Evolutionary conservation across 2,113 vertebrate species (phyloP), one percentile per base, ranked within the genome.

Genomic region (Peromyscus polionotus): DNA sequence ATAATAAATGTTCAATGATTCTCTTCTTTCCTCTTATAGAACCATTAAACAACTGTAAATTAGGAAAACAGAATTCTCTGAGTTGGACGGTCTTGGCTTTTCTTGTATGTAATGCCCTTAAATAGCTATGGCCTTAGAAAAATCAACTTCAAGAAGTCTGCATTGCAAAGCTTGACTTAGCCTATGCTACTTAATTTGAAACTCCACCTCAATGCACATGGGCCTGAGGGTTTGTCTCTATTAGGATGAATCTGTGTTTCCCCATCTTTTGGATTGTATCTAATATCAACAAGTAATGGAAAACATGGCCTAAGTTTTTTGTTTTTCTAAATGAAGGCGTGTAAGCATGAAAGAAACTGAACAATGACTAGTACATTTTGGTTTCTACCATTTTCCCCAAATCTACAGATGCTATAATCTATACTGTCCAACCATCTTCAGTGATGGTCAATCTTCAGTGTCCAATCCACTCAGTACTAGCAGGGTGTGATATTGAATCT

Each of bases 271-370:
- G 9, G 5, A 68, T 28, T 57, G 0, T 45, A 39, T 75, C 19
- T 59, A 39, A 75, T 67, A 42, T 4, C 90, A 76, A 63, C 17
- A 51, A 76, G 92, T 87, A 87, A 72, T 48, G 42, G 88, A 92
- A 94, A 65, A 12, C 19, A 3, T 83, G 20, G 42, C 5, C 90
- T 45, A 61, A 31, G 36, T 72, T 94, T 94, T 92, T 59, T 13
- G 57, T 76, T 90, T 86, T 70, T 22, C 85, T 75, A 83, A 94
- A n/a, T 54, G 65, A 57, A 95, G 48, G 31, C 77, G 75, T 59
- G 3, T 75, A 81, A 89, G 20, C 72, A 85, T 51, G 17, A 90
- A 81, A 87, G 77, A 13, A 48, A 65, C 65, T 39, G 83, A 39
- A n/a, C 36, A 75, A 1, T 33, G 51, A 45, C 22, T 85, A 61